phyloP scores from a whole-genome alignment of 1,140 invertebrate genomes.

The Reticulitermes speratus region DNA sequence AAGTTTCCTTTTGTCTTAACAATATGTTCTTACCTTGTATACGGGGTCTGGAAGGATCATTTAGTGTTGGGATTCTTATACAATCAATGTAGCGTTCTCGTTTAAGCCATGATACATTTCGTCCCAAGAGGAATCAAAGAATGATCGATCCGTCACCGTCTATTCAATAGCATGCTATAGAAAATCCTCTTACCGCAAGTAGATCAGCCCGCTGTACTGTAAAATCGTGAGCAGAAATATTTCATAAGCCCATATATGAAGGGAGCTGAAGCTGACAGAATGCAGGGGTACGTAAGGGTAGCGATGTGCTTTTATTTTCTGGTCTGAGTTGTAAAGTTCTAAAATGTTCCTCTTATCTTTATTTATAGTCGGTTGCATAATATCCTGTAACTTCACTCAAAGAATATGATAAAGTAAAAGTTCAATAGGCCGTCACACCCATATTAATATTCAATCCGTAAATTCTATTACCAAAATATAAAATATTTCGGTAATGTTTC shows the following conservation, averaged over 20 bases:
- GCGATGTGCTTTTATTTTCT: not conserved
- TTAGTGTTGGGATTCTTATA: not conserved
- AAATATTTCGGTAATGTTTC: too few relatives aligned
- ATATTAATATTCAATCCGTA: too few relatives aligned
- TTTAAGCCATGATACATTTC: not conserved
- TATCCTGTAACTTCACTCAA: too few relatives aligned
- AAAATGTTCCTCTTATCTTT: too few relatives aligned
- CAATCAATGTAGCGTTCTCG: not conserved
- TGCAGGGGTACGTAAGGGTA: not conserved
- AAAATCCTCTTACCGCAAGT: constrained; percentile 3
- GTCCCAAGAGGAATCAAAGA: not conserved
- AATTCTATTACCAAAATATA: too few relatives aligned
- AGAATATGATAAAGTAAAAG: too few relatives aligned
- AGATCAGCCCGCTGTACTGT: not conserved
- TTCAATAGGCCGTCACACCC: too few relatives aligned
- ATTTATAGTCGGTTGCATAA: too few relatives aligned
- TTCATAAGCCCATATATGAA: not conserved
- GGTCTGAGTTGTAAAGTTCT: too few relatives aligned
- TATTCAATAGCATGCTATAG: not conserved
- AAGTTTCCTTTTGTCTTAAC: too few relatives aligned
- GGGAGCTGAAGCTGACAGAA: not conserved
- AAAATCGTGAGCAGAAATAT: not conserved
- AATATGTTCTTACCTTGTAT: too few relatives aligned
- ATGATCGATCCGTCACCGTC: not conserved
- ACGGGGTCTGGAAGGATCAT: not conserved